Base-by-base conservation (phyloP, 2,113 vertebrate genomes). In the Gulo gulo region DNA sequence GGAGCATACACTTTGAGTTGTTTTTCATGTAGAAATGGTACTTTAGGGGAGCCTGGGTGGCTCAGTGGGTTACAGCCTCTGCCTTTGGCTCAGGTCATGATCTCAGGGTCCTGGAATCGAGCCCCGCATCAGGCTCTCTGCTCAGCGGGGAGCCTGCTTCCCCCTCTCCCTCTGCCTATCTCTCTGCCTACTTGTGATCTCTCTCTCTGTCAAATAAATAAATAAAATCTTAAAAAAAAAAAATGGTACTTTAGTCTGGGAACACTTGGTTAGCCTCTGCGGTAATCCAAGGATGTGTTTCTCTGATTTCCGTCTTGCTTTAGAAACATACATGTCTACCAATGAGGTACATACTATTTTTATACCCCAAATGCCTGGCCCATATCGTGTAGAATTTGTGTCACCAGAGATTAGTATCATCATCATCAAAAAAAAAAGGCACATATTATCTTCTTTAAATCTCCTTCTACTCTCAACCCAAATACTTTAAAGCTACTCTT, bases 201-300 rank as follows among this genome's bases (percentile, higher is more conserved):
- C 50, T 52, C 50, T 52, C 50, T 52, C 50, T 52, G 50, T 52
- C 15, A 52, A 52, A 52, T 52, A 52, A 50, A 50, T 50, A 50
- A 52, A 52, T 52, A 52, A 52, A 52, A 52, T 52, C 50, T 52
- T 52, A 14, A 52, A 52, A 52, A 47, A 47, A 52, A 47, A 23
- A 26, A 11, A 7, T 12, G 14, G 12, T 20, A 21, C 7, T 71
- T 36, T 26, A 59, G 7, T 14, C 31, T 2, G 7, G 15, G 0
- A 13, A 39, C 9, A 50, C 2, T 34, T 57, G 23, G 11, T 16
- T 59, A 55, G 14, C 6, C 24, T 57, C 84, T 69, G 26, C 24
- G 11, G 52, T 36, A 47, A 29, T 6, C 12, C 15, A 52, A 7
- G 31, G 24, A 26, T 16, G 52, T 1, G 13, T 81, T 50, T 93